These are phyloP conservation scores for Cantharis flavilabris DNA, from an alignment of 2,888 invertebrate genomes.

Conservation along the genomic window DNA sequence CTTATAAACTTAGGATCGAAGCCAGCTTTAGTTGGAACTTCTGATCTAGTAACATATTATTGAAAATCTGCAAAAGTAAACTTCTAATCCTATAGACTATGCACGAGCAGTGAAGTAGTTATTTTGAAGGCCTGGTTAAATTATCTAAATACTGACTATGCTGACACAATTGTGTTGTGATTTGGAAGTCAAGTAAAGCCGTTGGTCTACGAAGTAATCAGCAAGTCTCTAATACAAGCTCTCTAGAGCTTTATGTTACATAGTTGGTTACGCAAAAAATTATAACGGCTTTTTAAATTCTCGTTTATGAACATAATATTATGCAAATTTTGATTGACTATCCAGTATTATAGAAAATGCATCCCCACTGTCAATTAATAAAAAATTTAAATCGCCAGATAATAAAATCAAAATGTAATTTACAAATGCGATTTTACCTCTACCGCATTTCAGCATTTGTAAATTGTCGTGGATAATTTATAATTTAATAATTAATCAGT, in stretches of 20 bases:
- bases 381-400: background rate
- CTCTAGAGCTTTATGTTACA: background rate
- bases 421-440: background rate
- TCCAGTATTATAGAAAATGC: background rate
- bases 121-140: background rate
- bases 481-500: background rate
- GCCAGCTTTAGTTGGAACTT: background rate
- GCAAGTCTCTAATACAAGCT: background rate
- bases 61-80: background rate
- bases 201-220: background rate
- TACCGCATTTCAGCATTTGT: background rate
- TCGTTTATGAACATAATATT: background rate
- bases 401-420: background rate
- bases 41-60: background rate
- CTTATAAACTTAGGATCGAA: background rate
- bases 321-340: background rate
- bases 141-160: background rate
- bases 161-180: background rate
- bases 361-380: background rate
- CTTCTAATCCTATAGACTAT: background rate
- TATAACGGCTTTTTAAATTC: background rate
- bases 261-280: background rate
- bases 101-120: background rate
- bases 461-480: background rate
- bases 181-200: background rate